Conservation (phyloP, 2,113 vertebrate species). For the Nothocercus julius region DNA sequence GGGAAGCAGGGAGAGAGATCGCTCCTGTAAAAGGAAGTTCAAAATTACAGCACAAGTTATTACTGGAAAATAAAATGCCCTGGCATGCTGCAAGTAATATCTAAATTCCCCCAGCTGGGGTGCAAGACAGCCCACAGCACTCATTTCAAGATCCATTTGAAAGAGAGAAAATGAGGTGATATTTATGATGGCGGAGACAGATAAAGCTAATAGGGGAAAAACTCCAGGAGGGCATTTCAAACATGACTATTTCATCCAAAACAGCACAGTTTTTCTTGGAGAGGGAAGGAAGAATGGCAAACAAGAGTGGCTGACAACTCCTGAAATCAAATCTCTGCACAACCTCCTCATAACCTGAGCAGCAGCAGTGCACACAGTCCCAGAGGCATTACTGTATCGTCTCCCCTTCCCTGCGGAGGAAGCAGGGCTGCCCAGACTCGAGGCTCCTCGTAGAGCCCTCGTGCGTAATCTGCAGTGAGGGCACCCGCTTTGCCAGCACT, state of each 20-base stretch:
- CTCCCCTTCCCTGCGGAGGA: not conserved
- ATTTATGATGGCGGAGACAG: conserved; percentile 39
- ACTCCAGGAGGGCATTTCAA: conserved; percentile 13
- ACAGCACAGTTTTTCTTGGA: not conserved
- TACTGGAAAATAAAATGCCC: conserved; percentile 62
- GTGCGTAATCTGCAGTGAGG: accelerated
- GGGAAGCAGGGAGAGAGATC: not conserved
- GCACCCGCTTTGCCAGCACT: accelerated
- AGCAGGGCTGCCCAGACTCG: not conserved
- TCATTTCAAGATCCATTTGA: conserved; percentile 49
- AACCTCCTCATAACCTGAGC: not conserved
- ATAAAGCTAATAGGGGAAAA: conserved; percentile 36
- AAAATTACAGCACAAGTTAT: conserved; percentile 48
- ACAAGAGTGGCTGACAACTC: not conserved
- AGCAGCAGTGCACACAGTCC: not conserved
- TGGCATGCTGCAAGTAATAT: conserved; percentile 53
- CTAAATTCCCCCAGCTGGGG: conserved; percentile 32
- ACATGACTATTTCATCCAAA: not conserved
- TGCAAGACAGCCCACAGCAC: conserved; percentile 29
- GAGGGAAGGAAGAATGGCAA: not conserved
- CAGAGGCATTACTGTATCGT: not conserved
- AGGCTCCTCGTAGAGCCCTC: not conserved
- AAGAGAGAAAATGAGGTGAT: not conserved
- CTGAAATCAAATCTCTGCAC: not conserved
- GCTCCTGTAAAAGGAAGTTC: conserved; percentile 41